Conservation (phyloP, 2,888 invertebrate genomes). For the Xestia sexstrigata region DNA sequence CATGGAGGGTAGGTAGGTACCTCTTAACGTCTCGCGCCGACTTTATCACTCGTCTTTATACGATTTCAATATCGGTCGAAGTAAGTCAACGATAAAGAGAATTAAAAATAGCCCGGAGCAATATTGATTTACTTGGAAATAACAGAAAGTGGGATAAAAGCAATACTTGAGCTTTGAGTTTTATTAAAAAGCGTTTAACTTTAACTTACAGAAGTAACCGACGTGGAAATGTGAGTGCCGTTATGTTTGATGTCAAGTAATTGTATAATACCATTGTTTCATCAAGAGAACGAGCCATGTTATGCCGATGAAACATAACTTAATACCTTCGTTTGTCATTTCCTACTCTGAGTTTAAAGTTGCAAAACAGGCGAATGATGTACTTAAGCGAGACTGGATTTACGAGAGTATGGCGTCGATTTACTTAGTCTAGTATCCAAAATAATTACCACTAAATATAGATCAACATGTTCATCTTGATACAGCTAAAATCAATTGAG, state of each 20-base stretch:
- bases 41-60: constrained; percentile 49
- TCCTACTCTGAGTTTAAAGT: background rate
- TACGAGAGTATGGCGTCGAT: background rate
- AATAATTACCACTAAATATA: background rate
- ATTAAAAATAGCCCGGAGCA: constrained; percentile 70
- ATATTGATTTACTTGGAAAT: constrained; percentile 71
- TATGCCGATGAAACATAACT: no score
- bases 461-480: background rate
- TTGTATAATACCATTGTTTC: no score
- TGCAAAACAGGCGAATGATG: background rate
- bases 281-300: no score
- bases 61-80: constrained; percentile 56
- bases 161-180: constrained; percentile 68
- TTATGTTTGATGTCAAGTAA: constrained; percentile 19
- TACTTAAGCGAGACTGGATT: background rate
- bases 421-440: background rate
- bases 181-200: constrained; percentile 46
- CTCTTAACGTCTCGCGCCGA: constrained; percentile 32
- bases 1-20: constrained; percentile 27
- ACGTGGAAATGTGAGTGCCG: constrained; percentile 17
- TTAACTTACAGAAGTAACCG: constrained; percentile 15
- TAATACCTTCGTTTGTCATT: background rate
- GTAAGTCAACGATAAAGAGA: constrained; percentile 53
- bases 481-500: constrained; percentile 38
- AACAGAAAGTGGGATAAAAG: constrained; percentile 67